A percentile compares a stretch with the other conserved stretches of the same genome.
Evolutionary conservation across 2,888 invertebrate species (phyloP).

Genomic region (Hemistola chrysoprasaria): DNA sequence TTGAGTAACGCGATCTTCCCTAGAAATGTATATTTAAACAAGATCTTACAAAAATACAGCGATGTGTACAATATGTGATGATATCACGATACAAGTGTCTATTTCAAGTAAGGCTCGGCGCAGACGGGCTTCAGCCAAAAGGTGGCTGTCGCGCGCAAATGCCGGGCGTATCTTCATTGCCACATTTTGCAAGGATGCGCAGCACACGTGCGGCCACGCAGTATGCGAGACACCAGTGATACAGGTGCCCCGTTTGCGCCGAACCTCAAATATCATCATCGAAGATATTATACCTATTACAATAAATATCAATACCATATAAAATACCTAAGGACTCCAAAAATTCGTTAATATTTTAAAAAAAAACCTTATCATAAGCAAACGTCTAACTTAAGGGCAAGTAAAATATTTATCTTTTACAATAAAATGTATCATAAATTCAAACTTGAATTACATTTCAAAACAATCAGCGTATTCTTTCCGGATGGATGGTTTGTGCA

Average conservation of each 20-base stretch:
- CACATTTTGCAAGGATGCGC: too few species aligned
- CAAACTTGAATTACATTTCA: constrained; percentile 77
- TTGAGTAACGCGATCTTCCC: constrained; percentile 14
- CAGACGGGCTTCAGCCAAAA: too few species aligned
- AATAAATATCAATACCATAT: constrained; percentile 61
- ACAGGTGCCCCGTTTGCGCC: too few species aligned
- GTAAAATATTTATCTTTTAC: constrained; percentile 74
- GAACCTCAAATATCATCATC: too few species aligned
- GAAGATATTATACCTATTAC: constrained; percentile 33
- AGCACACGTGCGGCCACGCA: too few species aligned
- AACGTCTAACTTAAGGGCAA: constrained; percentile 79
- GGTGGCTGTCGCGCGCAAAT: too few species aligned
- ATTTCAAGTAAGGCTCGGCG: too few species aligned
- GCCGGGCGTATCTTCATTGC: too few species aligned
- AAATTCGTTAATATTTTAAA: constrained; percentile 67
- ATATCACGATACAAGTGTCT: too few species aligned
- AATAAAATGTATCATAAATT: constrained; percentile 82
- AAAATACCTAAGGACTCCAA: constrained; percentile 63
- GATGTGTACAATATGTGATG: constrained; percentile 21
- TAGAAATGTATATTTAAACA: constrained; percentile 15
- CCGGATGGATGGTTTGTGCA: constrained; percentile 81
- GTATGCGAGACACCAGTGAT: too few species aligned
- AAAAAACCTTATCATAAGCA: constrained; percentile 79
- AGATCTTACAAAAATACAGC: constrained; percentile 19
- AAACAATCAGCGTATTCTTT: constrained; percentile 75